Evolutionary conservation across 2,113 vertebrate species (phyloP).

Genomic region (Glaucomys volans): DNA sequence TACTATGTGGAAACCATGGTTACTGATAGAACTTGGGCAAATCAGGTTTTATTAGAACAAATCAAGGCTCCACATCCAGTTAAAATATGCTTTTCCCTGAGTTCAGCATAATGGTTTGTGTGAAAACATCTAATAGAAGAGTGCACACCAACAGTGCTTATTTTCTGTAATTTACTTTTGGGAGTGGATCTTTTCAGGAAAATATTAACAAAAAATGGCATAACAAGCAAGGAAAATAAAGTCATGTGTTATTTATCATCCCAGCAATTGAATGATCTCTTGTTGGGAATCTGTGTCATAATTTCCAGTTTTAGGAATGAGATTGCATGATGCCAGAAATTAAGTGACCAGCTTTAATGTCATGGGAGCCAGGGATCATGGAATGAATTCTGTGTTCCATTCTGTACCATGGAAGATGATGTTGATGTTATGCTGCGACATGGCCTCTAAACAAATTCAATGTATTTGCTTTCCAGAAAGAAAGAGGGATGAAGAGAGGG

Average conservation of each 20-base stretch:
- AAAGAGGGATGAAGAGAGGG: background rate
- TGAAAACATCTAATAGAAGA: slow-evolving; percentile 53
- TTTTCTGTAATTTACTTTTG: slow-evolving; percentile 66
- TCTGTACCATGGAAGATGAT: background rate
- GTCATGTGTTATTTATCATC: background rate
- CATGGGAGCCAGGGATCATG: background rate
- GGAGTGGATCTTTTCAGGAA: slow-evolving; percentile 35
- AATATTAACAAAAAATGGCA: slow-evolving; percentile 38
- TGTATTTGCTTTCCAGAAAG: background rate
- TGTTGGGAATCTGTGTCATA: background rate
- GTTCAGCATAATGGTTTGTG: slow-evolving; percentile 30
- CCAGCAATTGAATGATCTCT: background rate
- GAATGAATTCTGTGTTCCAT: background rate
- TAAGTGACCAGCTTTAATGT: background rate
- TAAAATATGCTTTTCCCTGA: slow-evolving; percentile 57
- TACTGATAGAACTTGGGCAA: slow-evolving; percentile 59
- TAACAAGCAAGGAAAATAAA: background rate
- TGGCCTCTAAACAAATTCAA: background rate
- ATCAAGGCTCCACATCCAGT: background rate
- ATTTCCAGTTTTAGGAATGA: slow-evolving; percentile 38
- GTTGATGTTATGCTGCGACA: background rate
- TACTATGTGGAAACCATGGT: slow-evolving; percentile 70
- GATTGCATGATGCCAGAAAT: background rate
- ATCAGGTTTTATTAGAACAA: slow-evolving; percentile 63
- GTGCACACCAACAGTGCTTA: background rate